phyloP scores from a whole-genome alignment of 2,888 invertebrate species.

The Epirrita christyi region DNA sequence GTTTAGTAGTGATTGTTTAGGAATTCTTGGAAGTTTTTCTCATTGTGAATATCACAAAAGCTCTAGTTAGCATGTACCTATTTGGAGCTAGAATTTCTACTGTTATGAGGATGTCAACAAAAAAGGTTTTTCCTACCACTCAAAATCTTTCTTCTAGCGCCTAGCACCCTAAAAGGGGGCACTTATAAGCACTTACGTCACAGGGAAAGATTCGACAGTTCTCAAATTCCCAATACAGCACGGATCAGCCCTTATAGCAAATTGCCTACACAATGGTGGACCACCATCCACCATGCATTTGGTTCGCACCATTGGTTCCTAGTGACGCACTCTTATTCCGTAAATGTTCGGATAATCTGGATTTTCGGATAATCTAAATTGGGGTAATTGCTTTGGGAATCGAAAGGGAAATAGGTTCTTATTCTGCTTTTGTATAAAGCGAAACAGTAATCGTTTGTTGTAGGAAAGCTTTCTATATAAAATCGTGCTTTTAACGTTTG shows the following conservation, averaged over 20 bases:
- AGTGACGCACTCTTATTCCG: constrained; percentile 32
- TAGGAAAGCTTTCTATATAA: constrained; percentile 1
- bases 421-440: constrained; percentile 10
- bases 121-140: not conserved
- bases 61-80: not conserved
- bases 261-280: constrained; percentile 52
- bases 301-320: constrained; percentile 50
- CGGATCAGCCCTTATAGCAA: constrained; percentile 35
- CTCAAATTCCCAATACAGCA: constrained; percentile 25
- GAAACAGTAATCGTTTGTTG: constrained; percentile 8
- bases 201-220: constrained; percentile 23
- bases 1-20: too few relatives aligned
- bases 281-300: constrained; percentile 40
- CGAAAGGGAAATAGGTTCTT: constrained; percentile 22
- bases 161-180: not conserved
- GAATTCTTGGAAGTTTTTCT: too few relatives aligned
- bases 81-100: not conserved
- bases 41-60: too few relatives aligned
- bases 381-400: constrained; percentile 30
- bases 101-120: not conserved
- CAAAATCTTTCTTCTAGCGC: not conserved
- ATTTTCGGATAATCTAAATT: constrained; percentile 19
- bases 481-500: not conserved
- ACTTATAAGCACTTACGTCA: constrained; percentile 7
- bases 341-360: constrained; percentile 20